Conservation (phyloP, 2,797 vertebrate genomes). For the Margarornis squamiger region DNA sequence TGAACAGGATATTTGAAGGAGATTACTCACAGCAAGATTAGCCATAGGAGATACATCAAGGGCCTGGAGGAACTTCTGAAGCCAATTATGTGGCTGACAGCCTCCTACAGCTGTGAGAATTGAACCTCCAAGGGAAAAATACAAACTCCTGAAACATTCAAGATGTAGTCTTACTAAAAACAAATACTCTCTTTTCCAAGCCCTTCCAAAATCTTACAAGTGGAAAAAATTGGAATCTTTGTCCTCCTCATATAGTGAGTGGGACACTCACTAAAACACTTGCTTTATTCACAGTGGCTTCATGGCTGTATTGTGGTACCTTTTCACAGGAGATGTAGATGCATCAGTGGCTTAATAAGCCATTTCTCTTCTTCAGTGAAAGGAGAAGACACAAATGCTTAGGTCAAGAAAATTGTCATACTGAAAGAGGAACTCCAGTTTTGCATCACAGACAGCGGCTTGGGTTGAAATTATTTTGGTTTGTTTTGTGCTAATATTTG, state of each 20-base stretch:
- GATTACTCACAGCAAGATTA: slow-evolving; percentile 60
- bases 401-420: not conserved
- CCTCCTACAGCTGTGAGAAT: slow-evolving; percentile 41
- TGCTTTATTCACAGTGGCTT: not conserved
- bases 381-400: not conserved
- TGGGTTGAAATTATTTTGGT: not conserved
- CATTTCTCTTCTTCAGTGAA: not conserved
- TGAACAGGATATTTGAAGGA: slow-evolving; percentile 50
- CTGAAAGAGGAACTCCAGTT: not conserved
- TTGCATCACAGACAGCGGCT: not conserved
- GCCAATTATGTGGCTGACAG: slow-evolving; percentile 37
- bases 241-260: not conserved
- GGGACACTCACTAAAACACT: not conserved
- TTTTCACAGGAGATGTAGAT: not conserved
- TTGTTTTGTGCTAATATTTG: not conserved
- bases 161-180: not conserved
- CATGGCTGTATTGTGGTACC: not conserved
- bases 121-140: slow-evolving; percentile 11
- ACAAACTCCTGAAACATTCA: not conserved
- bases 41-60: slow-evolving; percentile 26
- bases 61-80: slow-evolving; percentile 43
- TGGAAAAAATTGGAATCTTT: not conserved
- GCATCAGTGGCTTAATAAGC: not conserved
- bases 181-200: not conserved
- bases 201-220: not conserved